phyloP scores from a whole-genome alignment of 2,888 invertebrate species.

The Emmelina monodactyla region DNA sequence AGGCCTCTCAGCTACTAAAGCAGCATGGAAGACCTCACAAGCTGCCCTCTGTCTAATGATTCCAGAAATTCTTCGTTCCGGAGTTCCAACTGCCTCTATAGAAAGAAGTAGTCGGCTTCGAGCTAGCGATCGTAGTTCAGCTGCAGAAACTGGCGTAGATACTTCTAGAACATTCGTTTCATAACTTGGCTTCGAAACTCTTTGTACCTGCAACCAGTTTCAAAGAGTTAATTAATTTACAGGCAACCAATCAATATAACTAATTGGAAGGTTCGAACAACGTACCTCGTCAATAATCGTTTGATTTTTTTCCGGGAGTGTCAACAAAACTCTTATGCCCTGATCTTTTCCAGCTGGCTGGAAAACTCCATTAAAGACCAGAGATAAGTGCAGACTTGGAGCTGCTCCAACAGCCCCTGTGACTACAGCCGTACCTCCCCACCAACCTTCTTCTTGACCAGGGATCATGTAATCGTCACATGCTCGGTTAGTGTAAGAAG shows the following conservation, averaged over 20 bases:
- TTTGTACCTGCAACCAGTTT: slow-evolving; percentile 50
- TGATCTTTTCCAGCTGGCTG: slow-evolving; percentile 70
- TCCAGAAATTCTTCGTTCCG: slow-evolving; percentile 73
- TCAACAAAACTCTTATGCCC: slow-evolving; percentile 73
- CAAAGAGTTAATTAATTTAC: neutral
- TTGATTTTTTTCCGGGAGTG: slow-evolving; percentile 75
- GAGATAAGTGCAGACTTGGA: slow-evolving; percentile 80
- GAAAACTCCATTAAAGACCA: slow-evolving; percentile 85
- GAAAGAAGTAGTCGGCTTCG: slow-evolving; percentile 78
- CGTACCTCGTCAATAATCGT: slow-evolving; percentile 77
- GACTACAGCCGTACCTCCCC: slow-evolving; percentile 90
- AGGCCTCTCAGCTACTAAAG: slow-evolving; percentile 64
- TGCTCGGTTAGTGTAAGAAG: slow-evolving; percentile 62
- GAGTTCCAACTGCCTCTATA: slow-evolving; percentile 73
- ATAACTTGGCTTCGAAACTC: slow-evolving; percentile 75
- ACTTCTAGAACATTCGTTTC: slow-evolving; percentile 82
- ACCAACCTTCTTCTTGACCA: slow-evolving; percentile 71
- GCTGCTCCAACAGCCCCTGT: slow-evolving; percentile 82
- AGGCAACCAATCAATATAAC: neutral
- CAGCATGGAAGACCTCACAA: slow-evolving; percentile 82
- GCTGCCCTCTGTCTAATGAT: slow-evolving; percentile 76
- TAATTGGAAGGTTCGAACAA: slow-evolving; percentile 1
- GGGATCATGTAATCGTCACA: slow-evolving; percentile 57
- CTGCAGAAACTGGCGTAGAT: slow-evolving; percentile 77
- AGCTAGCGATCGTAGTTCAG: slow-evolving; percentile 78